Evolutionary conservation across 2,888 invertebrate genomes (phyloP), one percentile per base, ranked within the genome.

Genomic region (Dascillus cervinus): DNA sequence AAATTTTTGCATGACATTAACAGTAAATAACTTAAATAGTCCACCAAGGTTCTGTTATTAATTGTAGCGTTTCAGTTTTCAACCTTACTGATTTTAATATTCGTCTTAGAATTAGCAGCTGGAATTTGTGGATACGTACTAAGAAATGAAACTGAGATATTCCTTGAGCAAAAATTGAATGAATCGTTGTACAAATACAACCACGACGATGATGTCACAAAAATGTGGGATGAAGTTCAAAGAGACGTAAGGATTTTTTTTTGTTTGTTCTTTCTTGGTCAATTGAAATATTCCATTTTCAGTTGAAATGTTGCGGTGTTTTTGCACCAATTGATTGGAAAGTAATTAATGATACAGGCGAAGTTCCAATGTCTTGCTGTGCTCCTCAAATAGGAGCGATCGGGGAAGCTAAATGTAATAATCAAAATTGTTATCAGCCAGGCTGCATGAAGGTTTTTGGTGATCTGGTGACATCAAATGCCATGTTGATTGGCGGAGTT

Each of bases 1-100:
- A 65, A 95, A 86, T 64, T 87, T 91, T 62, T 89, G 91, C 70
- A 88, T 95, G 85, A 82, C 90, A 36, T 77, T 88, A 44, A 84
- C 86, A 41, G 92, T 92, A 68, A 79, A 8, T 17, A 25, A 17
- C 6, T 11, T 26, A 15, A n/a, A 22, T n/a, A 22, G 24, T 3
- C 8, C 9, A 6, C 3, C 11, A 11, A 6, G 14, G 12, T 23
- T 22, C 8, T 19, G n/a, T 19, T 32, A 24, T 27, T 8, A 13
- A 13, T 5, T 30, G 6, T 11, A 9, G 31, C 24, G 41, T 64
- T 65, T 19, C 61, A 83, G 83, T 90, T 87, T 68, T 76, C 82
- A 3, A 70, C 76, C 29, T 70, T 91, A 47, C 67, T 92, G 55
- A 71, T 82, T 29, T 60, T 88, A 21, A 82, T 92, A 49, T 88